phyloP scores from a whole-genome alignment of 2,113 vertebrate species.

The Prinia subflava region DNA sequence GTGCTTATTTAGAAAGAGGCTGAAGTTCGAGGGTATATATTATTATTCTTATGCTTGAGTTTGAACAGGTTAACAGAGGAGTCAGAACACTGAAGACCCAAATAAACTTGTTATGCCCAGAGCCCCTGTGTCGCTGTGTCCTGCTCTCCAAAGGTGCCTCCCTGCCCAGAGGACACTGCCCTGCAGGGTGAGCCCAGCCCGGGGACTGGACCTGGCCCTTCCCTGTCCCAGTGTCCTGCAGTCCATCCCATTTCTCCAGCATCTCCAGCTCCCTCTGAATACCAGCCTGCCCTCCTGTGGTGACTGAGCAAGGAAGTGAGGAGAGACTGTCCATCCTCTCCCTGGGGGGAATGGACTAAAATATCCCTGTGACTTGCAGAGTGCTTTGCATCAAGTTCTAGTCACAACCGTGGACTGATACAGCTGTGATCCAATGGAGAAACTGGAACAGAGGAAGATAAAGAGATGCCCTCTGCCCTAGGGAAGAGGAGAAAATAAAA shows the following conservation, averaged over 20 bases:
- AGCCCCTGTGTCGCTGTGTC: rapidly evolving
- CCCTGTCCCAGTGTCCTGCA: rapidly evolving
- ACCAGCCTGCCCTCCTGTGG: neutral
- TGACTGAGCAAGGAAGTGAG: too few species aligned
- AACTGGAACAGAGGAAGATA: too few species aligned
- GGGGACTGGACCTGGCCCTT: neutral
- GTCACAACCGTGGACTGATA: too few species aligned
- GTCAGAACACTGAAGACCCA: neutral
- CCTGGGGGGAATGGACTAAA: too few species aligned
- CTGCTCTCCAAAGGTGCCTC: neutral
- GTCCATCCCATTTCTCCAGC: neutral
- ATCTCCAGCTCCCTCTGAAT: neutral
- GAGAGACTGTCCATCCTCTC: too few species aligned
- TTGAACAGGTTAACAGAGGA: neutral
- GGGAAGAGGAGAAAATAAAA: too few species aligned
- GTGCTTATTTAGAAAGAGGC: neutral
- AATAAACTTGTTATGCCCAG: neutral
- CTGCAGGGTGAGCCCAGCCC: neutral
- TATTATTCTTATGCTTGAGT: neutral
- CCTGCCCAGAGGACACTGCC: rapidly evolving
- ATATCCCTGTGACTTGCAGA: too few species aligned
- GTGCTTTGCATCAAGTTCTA: too few species aligned
- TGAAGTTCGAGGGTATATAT: neutral
- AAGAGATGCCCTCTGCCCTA: too few species aligned
- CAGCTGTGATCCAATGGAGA: too few species aligned